phyloP scores from a whole-genome alignment of 2,888 invertebrate genomes.

The Tridacna gigas region DNA sequence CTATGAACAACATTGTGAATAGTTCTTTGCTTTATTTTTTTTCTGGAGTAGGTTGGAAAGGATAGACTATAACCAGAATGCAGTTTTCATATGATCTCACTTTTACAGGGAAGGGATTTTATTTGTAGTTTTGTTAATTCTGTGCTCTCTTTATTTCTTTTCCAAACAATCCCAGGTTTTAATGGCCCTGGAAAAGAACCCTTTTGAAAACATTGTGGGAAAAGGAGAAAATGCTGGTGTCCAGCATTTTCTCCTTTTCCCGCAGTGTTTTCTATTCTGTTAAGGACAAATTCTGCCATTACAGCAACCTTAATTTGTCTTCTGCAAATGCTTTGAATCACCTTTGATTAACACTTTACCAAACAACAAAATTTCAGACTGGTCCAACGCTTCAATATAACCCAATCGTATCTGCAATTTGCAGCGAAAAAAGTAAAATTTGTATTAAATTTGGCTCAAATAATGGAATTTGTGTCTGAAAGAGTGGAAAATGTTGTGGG shows the following conservation, averaged over 20 bases:
- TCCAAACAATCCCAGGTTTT: background rate
- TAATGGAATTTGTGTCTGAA: too few relatives aligned
- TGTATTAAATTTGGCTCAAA: too few relatives aligned
- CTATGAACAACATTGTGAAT: slow-evolving; percentile 4
- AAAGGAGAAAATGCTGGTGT: too few relatives aligned
- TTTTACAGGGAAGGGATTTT: slow-evolving; percentile 7
- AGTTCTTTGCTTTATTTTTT: slow-evolving; percentile 1
- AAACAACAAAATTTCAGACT: too few relatives aligned
- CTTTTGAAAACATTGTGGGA: too few relatives aligned
- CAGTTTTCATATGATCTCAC: slow-evolving; percentile 32
- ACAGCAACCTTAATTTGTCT: too few relatives aligned
- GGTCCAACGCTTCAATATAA: too few relatives aligned
- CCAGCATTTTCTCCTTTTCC: background rate
- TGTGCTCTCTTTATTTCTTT: background rate
- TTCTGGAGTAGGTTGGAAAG: slow-evolving; percentile 10
- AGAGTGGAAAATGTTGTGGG: too few relatives aligned
- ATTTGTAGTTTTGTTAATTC: background rate
- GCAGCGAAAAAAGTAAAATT: too few relatives aligned
- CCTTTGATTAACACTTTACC: too few relatives aligned
- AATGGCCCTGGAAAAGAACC: background rate
- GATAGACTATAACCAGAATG: slow-evolving; percentile 12
- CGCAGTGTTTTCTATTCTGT: background rate
- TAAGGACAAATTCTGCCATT: background rate
- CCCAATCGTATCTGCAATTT: too few relatives aligned
- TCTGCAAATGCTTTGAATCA: too few relatives aligned